These are phyloP conservation scores for Sinosuthora webbiana DNA, from an alignment of 2,113 vertebrate species.

Conservation along the genomic window DNA sequence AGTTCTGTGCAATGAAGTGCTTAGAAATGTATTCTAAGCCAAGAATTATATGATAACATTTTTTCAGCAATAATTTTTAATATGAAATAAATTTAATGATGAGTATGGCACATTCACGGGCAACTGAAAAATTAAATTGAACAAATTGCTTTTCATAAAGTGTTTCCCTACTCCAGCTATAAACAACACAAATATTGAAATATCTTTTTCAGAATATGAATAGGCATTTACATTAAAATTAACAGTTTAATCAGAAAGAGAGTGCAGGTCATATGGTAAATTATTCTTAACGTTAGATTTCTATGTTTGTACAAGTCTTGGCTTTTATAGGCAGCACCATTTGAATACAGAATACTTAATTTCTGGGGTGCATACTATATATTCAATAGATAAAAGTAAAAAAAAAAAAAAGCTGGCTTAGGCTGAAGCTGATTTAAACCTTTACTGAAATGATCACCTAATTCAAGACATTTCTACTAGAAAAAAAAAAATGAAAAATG, in stretches of 20 bases:
- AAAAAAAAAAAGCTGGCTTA: background rate
- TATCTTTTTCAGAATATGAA: background rate
- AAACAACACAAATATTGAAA: background rate
- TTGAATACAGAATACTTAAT: background rate
- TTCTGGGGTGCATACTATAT: background rate
- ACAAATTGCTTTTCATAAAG: slow-evolving; percentile 2
- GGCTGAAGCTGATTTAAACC: background rate
- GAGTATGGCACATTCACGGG: background rate
- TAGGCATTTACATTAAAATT: background rate
- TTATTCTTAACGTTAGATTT: background rate
- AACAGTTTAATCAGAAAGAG: background rate
- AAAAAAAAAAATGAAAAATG: background rate
- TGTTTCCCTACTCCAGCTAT: background rate
- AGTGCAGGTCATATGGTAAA: background rate
- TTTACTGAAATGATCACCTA: background rate
- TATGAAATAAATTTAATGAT: background rate
- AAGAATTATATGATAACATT: background rate
- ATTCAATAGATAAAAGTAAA: background rate
- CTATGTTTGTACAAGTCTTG: background rate
- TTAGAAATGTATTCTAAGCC: background rate
- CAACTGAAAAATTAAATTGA: background rate
- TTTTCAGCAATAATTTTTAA: background rate
- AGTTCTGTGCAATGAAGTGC: background rate
- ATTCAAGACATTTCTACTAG: background rate
- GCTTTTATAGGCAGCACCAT: background rate